Conservation (phyloP, 2,888 invertebrate species). For the Dastarcus helophoroides region DNA sequence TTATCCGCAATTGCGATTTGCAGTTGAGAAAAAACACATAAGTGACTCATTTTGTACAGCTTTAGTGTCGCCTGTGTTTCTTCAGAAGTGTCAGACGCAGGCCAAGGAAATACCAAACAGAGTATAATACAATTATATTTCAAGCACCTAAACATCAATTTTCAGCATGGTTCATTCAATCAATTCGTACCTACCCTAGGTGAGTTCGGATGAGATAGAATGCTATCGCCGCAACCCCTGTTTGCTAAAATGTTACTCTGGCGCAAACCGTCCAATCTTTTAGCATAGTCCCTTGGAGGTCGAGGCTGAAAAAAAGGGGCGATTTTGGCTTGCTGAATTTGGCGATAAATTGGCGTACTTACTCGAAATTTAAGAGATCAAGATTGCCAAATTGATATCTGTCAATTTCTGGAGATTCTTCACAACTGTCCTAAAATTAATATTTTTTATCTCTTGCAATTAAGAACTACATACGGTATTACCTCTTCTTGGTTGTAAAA, state of each 20-base stretch:
- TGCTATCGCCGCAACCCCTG: conserved; percentile 16
- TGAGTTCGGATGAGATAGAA: conserved; percentile 5
- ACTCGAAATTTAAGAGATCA: conserved; percentile 35
- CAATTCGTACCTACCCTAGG: conserved; percentile 6
- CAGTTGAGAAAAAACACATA: no score
- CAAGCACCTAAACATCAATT: neutral
- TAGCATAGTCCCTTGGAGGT: no score
- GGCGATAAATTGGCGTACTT: conserved; percentile 12
- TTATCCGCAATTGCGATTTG: no score
- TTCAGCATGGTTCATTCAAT: neutral
- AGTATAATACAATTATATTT: no score
- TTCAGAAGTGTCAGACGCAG: no score
- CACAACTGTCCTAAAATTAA: conserved; percentile 25
- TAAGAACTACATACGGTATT: conserved; percentile 11
- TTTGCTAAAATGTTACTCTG: no score
- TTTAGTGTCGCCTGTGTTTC: no score
- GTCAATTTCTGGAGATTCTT: conserved; percentile 26
- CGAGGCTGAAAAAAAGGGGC: no score
- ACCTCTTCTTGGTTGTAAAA: conserved; percentile 24
- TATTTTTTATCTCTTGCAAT: conserved; percentile 9
- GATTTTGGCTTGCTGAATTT: neutral
- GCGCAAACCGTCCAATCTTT: conserved; percentile 7
- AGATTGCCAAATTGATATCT: conserved; percentile 27
- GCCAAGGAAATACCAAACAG: no score
- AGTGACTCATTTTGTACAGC: no score